These are phyloP conservation scores for Trichoplax adhaerens DNA, from an alignment of 37 sponge, comb jelly and placozoan genomes.

Conservation along the genomic window DNA sequence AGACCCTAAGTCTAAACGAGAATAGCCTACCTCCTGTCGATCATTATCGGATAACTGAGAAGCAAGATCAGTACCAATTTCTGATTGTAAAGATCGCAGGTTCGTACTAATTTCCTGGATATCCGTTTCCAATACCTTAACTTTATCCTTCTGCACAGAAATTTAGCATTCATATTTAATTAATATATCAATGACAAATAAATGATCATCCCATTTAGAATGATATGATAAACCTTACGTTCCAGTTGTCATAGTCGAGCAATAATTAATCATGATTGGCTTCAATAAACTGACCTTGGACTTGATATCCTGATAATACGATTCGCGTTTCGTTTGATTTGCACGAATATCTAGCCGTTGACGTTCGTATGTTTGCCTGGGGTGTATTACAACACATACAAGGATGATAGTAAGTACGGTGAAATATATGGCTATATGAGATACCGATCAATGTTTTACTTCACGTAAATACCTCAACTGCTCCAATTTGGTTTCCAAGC, in stretches of 20 bases:
- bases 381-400: background rate
- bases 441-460: background rate
- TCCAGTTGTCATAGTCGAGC: background rate
- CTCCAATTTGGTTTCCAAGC: slow-evolving; percentile 52
- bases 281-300: slow-evolving; percentile 27
- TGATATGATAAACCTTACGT: background rate
- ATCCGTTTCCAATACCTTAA: no score
- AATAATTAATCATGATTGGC: slow-evolving; percentile 12
- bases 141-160: background rate
- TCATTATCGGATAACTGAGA: no score
- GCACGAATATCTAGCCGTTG: slow-evolving; percentile 57
- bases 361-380: slow-evolving; percentile 67
- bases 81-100: no score
- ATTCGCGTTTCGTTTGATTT: no score
- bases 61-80: no score
- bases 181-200: background rate
- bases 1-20: no score
- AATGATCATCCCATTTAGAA: background rate
- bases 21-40: no score
- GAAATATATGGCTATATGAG: background rate
- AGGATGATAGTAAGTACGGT: background rate
- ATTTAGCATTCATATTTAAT: slow-evolving; percentile 1
- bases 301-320: no score
- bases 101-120: no score
- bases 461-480: slow-evolving; percentile 31